Evolutionary conservation across 1,140 invertebrate species (phyloP).

Genomic region (Bursaphelenchus mucronatus): DNA sequence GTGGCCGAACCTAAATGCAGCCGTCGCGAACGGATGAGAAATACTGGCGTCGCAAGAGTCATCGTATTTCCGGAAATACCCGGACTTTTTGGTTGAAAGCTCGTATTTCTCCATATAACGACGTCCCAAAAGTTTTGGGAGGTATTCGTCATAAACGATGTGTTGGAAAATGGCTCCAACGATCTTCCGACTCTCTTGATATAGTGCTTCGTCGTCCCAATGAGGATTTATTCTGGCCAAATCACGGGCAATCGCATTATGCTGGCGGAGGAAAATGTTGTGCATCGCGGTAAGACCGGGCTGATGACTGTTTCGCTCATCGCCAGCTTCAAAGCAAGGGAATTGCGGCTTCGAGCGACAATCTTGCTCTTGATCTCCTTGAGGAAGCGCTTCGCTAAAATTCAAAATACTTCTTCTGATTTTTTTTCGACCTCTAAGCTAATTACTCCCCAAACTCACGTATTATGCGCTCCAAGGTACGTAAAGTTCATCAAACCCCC

Average conservation of each 20-base stretch:
- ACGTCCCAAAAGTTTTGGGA: conserved; percentile 77
- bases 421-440: too few relatives aligned
- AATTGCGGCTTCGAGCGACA: conserved; percentile 48
- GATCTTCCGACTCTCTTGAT: conserved; percentile 71
- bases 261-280: conserved; percentile 71
- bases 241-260: conserved; percentile 76
- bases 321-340: conserved; percentile 67
- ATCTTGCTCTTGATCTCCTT: conserved; percentile 54
- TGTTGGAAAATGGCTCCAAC: conserved; percentile 81
- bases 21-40: conserved; percentile 60
- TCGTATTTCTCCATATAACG: conserved; percentile 71
- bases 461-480: conserved; percentile 41
- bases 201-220: conserved; percentile 62
- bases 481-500: conserved; percentile 51
- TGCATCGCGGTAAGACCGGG: conserved; percentile 68
- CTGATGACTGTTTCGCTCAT: conserved; percentile 88
- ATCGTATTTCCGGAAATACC: conserved; percentile 54
- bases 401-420: too few relatives aligned
- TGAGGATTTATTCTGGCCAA: conserved; percentile 66
- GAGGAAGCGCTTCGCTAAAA: conserved; percentile 34
- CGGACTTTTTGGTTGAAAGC: conserved; percentile 39
- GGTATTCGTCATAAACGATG: conserved; percentile 79
- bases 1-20: conserved; percentile 67
- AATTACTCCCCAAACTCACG: conserved; percentile 15
- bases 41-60: conserved; percentile 58